phyloP scores from a whole-genome alignment of 1,140 invertebrate species.

The Drosophila jambulina region DNA sequence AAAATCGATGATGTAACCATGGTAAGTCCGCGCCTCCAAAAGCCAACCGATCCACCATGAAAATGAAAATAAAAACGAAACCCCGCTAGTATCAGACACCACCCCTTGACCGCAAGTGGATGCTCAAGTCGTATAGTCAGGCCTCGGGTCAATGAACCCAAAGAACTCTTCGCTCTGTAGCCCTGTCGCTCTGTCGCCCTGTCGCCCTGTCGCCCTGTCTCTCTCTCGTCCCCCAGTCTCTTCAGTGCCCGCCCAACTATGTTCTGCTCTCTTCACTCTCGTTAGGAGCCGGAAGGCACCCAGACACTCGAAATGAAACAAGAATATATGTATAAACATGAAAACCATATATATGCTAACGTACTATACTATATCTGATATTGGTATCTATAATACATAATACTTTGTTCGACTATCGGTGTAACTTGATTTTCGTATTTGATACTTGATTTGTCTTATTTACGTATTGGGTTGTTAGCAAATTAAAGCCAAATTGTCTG shows the following conservation, averaged over 20 bases:
- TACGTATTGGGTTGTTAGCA: constrained; percentile 35
- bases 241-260: constrained; percentile 8
- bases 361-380: constrained; percentile 67
- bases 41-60: constrained; percentile 41
- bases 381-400: constrained; percentile 68
- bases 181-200: not conserved
- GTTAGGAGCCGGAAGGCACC: constrained; percentile 31
- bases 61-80: constrained; percentile 6
- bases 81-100: constrained; percentile 26
- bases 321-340: constrained; percentile 43
- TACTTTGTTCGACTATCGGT: constrained; percentile 72
- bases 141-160: constrained; percentile 27
- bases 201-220: not conserved
- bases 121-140: constrained; percentile 23
- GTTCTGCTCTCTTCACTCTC: constrained; percentile 21
- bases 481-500: constrained; percentile 25
- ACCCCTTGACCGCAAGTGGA: constrained; percentile 33
- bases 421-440: constrained; percentile 52
- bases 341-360: constrained; percentile 58
- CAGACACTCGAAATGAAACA: constrained; percentile 38
- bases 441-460: constrained; percentile 34
- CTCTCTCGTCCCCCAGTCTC: not conserved
- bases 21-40: constrained; percentile 90
- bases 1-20: constrained; percentile 99
- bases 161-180: not conserved